phyloP scores from a whole-genome alignment of 2,888 invertebrate genomes.

The Scaptodrosophila latifasciaeformis region DNA sequence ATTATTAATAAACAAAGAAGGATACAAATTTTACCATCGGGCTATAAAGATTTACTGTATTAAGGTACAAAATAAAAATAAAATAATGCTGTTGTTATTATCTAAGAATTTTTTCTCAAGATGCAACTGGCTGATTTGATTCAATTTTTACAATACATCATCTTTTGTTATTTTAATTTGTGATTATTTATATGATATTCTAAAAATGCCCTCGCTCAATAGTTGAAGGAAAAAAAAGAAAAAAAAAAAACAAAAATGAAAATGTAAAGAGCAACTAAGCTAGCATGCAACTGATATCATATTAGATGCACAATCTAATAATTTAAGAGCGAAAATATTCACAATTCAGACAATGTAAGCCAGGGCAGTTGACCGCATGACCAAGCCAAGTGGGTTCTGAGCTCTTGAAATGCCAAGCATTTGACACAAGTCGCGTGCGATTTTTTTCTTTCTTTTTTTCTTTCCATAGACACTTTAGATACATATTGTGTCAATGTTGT shows the following conservation, averaged over 20 bases:
- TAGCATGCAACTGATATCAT: conserved; percentile 19
- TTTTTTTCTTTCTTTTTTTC: conserved; percentile 4
- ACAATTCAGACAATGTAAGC: not conserved
- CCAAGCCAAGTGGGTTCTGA: not conserved
- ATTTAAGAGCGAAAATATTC: conserved; percentile 8
- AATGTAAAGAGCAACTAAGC: conserved; percentile 1
- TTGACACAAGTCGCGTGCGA: conserved; percentile 46
- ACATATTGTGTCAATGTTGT: not conserved
- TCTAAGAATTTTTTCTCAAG: too few species aligned
- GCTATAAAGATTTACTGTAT: too few species aligned
- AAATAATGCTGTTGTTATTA: too few species aligned
- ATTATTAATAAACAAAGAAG: too few species aligned
- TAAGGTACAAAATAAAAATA: too few species aligned
- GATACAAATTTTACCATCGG: too few species aligned
- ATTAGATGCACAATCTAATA: conserved; percentile 2
- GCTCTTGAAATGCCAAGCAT: conserved; percentile 12
- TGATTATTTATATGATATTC: too few species aligned
- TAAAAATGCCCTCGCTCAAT: too few species aligned
- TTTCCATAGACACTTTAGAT: not conserved
- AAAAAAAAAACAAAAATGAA: not conserved
- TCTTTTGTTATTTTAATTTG: too few species aligned
- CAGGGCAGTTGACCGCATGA: conserved; percentile 1
- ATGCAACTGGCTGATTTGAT: too few species aligned
- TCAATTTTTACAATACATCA: too few species aligned
- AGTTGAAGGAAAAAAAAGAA: too few species aligned